A percentile compares a stretch with the other conserved stretches of the same genome.
Evolutionary conservation across 2,797 vertebrate species (phyloP).

Genomic region (Borostomias antarcticus): DNA sequence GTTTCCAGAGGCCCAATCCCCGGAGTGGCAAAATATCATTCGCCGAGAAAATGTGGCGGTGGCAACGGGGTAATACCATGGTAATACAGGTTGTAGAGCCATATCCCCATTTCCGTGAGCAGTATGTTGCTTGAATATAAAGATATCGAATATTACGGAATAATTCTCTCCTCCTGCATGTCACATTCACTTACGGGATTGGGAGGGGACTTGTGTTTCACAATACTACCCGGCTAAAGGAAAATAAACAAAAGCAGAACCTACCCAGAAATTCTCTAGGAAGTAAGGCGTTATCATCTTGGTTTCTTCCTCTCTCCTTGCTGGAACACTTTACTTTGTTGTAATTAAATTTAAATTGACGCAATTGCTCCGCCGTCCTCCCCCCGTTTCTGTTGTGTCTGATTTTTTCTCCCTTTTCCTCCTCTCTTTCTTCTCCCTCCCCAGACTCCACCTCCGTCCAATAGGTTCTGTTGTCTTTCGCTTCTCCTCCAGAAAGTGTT

Average conservation of each 20-base stretch:
- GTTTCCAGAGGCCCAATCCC: slow-evolving; percentile 73
- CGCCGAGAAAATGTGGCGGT: slow-evolving; percentile 53
- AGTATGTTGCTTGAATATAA: neutral
- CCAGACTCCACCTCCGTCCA: slow-evolving; percentile 75
- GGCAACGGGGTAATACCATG: slow-evolving; percentile 27
- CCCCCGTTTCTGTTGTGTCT: slow-evolving; percentile 68
- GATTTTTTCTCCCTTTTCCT: slow-evolving; percentile 72
- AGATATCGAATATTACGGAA: slow-evolving; percentile 12
- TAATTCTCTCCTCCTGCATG: slow-evolving; percentile 33
- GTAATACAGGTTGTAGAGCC: neutral
- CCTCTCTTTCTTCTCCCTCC: slow-evolving; percentile 77
- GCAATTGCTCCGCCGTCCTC: slow-evolving; percentile 71
- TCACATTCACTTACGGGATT: slow-evolving; percentile 39
- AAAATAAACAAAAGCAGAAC: slow-evolving; percentile 56
- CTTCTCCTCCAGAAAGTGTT: slow-evolving; percentile 26
- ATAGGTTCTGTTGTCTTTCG: slow-evolving; percentile 35
- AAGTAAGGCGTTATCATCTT: slow-evolving; percentile 94
- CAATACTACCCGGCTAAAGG: slow-evolving; percentile 57
- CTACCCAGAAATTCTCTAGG: slow-evolving; percentile 94
- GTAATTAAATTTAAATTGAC: slow-evolving; percentile 52
- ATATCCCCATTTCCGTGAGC: slow-evolving; percentile 15
- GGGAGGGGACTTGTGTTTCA: slow-evolving; percentile 47
- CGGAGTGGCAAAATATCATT: slow-evolving; percentile 66
- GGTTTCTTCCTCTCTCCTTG: slow-evolving; percentile 63
- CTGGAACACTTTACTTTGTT: slow-evolving; percentile 44